Evolutionary conservation across 2,113 vertebrate genomes (phyloP), one percentile per base, ranked within the genome.

Genomic region (Ptyas mucosa): DNA sequence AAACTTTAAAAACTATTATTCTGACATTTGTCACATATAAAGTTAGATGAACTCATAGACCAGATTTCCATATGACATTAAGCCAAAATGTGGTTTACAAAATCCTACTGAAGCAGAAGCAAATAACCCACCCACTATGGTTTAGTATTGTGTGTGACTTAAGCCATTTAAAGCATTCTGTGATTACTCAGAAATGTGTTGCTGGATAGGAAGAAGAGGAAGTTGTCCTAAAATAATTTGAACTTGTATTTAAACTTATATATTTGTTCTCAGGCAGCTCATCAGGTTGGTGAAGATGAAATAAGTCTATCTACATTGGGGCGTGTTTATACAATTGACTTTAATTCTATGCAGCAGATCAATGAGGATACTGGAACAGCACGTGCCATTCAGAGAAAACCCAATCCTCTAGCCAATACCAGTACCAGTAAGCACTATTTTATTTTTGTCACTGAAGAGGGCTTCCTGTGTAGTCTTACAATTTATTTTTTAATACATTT

Each of bases 301-400:
- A 99, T 99, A 97, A 99, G 99, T 97, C 98, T 99, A 96, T 99
- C 99, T 93, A 99, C 99, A 0, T 98, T 99, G 95, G 99, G 99
- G 90, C 99, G 99, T 97, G 99, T 99, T 98, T 99, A 99, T 98
- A 99, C 99, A 96, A 99, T 99, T 97, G 99, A 99, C 98, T 99
- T 99, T 98, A 99, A 99, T 98, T 99, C 99, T 99, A 99, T 99
- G 99, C 99, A 99, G 99, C 99, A 99, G 98, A 99, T 99, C 97
- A 99, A 99, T 97, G 99, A 99, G 98, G 99, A 99, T 97, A 99
- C 99, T 93, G 99, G 99, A 98, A 99, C 99, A 95, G 99, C 99
- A 96, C 99, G 99, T 93, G 99, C 99, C 95, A 99, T 99, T 98
- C 99, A 99, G 98, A 99, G 99, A 97, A 99, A 99, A 98, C 99